Percentiles rank a stretch among this genome's conserved stretches.
phyloP scores from a whole-genome alignment of 2,113 vertebrate species.

The Rafetus swinhoei region DNA sequence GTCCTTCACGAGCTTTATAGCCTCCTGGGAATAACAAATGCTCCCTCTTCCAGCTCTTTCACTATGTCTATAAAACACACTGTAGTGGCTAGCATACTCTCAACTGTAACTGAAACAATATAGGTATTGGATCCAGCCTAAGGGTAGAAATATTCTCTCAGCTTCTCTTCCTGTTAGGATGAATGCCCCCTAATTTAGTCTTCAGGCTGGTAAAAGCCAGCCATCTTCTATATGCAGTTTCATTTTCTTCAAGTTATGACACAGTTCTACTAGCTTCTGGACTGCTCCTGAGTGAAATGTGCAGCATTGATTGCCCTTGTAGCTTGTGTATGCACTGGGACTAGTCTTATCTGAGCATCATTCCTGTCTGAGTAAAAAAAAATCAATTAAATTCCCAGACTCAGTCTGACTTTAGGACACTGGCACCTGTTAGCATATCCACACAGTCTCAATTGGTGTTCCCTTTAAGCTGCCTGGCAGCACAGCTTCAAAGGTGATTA shows the following conservation, averaged over 20 bases:
- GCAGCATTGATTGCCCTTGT: not conserved
- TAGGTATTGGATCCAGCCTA: not conserved
- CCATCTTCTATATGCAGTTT: not conserved
- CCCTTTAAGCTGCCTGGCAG: too few relatives aligned
- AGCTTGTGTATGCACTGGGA: not conserved
- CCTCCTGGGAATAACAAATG: not conserved
- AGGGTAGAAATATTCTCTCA: not conserved
- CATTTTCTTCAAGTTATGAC: not conserved
- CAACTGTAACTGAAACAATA: not conserved
- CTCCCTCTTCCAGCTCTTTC: not conserved
- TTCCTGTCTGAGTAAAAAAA: not conserved
- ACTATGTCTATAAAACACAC: not conserved
- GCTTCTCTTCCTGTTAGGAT: not conserved
- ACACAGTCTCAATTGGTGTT: not conserved
- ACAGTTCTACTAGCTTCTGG: not conserved
- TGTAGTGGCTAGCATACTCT: not conserved
- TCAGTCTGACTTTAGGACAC: not conserved
- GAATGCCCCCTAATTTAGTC: not conserved
- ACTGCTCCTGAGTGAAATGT: not conserved
- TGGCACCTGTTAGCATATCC: rapidly evolving
- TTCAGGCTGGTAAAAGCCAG: not conserved
- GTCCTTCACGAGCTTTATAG: not conserved
- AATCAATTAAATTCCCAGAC: not conserved
- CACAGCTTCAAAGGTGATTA: too few relatives aligned
- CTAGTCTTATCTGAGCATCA: not conserved